Base-by-base conservation (phyloP, 2,113 vertebrate species). In the Apistogramma diplotaenia region DNA sequence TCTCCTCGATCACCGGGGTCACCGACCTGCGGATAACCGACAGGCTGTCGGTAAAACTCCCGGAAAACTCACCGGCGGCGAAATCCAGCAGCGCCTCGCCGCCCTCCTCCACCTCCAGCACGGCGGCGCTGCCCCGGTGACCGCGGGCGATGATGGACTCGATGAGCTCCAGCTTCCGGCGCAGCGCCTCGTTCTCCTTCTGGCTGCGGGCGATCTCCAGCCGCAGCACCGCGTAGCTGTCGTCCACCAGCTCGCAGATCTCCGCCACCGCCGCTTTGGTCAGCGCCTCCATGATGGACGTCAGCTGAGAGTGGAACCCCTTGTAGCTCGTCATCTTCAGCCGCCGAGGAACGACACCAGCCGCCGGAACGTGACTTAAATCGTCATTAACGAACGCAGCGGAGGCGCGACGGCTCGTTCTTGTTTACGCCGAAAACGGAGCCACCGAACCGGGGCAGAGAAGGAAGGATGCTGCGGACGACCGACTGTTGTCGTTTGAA, bases 261-360 rank as follows among this genome's bases (percentile, higher is more conserved):
- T 94, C 93, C 54, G 90, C 43, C 88, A 92, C 91, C 3, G 92
- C 94, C 16, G 93, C 93, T 4, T 55, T 58, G 35, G 89, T 65
- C 87, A 94, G 83, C 5, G 90, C 83, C 87, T 94, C 93, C 94
- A 94, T 93, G 83, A 94, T 91, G 90, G 89, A 89, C 57, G 84
- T 31, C 76, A 94, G 54, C 78, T 93, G 93, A 0, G 85, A 54
- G 2, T 86, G 94, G 27, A 94, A 90, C 62, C 82, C 83, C 53
- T 7, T 51, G 79, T 85, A 89, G 12, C 10, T 76, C 31, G 89
- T 81, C 93, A 93, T 94, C 7, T 13, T 35, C 73, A 29, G 18
- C 35, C 23, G 72, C 62, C 31, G 18, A 11, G 16, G 49, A 35
- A 2, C 49, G 11, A 46, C 53, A 31, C 61, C 61, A 46, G 61